A percentile compares a stretch with the other conserved stretches of the same genome.
phyloP scores from a whole-genome alignment of 2,113 vertebrate species.

The Cettia cetti region DNA sequence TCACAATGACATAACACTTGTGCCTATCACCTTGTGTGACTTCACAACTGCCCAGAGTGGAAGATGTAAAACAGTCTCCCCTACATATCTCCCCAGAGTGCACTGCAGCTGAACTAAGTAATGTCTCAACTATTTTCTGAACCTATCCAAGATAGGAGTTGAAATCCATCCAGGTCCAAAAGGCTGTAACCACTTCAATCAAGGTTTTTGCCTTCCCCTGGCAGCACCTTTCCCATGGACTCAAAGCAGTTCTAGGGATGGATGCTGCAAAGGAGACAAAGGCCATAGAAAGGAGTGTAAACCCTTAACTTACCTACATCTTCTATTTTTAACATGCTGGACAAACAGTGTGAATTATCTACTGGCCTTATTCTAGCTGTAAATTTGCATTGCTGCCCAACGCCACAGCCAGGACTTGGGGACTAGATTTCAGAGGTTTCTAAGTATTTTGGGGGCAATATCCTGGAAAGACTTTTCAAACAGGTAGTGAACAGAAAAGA shows the following conservation, averaged over 20 bases:
- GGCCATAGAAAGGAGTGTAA: not conserved
- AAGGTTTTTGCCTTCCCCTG: not conserved
- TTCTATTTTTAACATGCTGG: not conserved
- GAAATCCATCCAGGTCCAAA: not conserved
- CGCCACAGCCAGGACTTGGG: fast-evolving
- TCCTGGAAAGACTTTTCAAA: not conserved
- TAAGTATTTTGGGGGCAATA: not conserved
- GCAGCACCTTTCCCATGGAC: not conserved
- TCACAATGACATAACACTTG: not conserved
- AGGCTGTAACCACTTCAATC: not conserved
- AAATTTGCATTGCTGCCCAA: not conserved
- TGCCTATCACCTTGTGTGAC: not conserved
- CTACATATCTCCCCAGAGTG: not conserved
- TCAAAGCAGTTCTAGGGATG: not conserved
- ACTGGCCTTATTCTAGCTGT: not conserved
- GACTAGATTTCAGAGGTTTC: not conserved
- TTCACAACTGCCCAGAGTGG: not conserved
- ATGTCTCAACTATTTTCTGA: conserved; percentile 19
- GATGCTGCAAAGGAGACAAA: not conserved
- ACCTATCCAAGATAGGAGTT: not conserved
- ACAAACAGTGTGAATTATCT: not conserved
- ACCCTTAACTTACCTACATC: not conserved
- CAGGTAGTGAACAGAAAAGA: not conserved
- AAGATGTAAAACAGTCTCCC: not conserved
- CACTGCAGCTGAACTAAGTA: not conserved